These are phyloP conservation scores for Belgica antarctica DNA, from an alignment of 2,888 invertebrate species.

Conservation along the genomic window DNA sequence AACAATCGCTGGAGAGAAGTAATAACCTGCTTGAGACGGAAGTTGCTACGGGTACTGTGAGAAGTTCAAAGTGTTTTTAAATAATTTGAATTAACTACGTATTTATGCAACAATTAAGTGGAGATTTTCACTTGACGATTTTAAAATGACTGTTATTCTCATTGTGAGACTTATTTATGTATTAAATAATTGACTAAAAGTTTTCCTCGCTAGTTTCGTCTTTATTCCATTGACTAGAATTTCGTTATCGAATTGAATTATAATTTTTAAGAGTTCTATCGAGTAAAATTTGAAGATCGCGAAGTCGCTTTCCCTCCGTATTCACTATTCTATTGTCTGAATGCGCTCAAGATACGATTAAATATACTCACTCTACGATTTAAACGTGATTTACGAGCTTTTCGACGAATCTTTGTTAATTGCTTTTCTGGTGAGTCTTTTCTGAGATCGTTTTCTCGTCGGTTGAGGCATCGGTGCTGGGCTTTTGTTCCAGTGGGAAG, in stretches of 20 bases:
- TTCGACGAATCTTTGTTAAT: not conserved
- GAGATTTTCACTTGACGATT: not conserved
- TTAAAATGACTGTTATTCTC: too few relatives aligned
- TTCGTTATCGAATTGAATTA: not conserved
- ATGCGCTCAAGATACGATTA: not conserved
- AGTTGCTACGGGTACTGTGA: too few relatives aligned
- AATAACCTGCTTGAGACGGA: too few relatives aligned
- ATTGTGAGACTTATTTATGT: not conserved
- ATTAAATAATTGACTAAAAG: constrained; percentile 29
- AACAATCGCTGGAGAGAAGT: too few relatives aligned
- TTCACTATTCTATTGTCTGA: constrained; percentile 22
- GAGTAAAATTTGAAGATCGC: not conserved
- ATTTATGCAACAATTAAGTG: too few relatives aligned
- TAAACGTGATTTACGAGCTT: not conserved
- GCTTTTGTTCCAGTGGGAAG: constrained; percentile 22
- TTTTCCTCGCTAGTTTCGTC: not conserved
- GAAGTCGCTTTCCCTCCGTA: not conserved
- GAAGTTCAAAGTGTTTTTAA: too few relatives aligned
- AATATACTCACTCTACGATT: constrained; percentile 11
- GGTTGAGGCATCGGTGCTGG: not conserved
- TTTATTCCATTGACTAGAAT: constrained; percentile 6
- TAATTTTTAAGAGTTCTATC: not conserved
- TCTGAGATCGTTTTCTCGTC: constrained; percentile 15
- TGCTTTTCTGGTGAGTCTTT: constrained; percentile 10
- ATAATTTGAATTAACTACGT: not conserved